phyloP scores from a whole-genome alignment of 2,888 invertebrate genomes.

The Pyralis farinalis region DNA sequence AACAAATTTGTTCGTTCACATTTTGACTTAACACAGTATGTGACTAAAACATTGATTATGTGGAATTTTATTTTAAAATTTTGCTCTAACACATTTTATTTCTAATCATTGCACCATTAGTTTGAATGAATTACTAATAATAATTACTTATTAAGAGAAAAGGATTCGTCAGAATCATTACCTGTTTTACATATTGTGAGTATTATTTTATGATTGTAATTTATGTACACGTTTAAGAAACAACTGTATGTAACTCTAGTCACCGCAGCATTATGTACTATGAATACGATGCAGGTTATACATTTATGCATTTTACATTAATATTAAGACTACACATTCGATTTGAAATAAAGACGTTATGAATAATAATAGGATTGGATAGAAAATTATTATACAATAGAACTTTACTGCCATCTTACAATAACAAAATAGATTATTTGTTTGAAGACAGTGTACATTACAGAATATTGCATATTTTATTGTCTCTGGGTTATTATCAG shows the following conservation, averaged over 20 bases:
- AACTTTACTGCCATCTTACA: constrained; percentile 13
- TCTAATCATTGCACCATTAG: constrained; percentile 6
- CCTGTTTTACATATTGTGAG: constrained; percentile 32
- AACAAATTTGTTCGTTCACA: too few relatives aligned
- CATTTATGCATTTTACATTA: constrained; percentile 33
- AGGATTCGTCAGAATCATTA: constrained; percentile 31
- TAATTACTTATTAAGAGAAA: constrained; percentile 34
- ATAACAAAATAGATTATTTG: not conserved
- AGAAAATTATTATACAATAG: constrained; percentile 16
- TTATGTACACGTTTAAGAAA: constrained; percentile 19
- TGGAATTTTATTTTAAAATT: not conserved
- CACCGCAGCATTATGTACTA: constrained; percentile 56
- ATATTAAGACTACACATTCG: constrained; percentile 23
- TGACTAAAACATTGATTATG: too few relatives aligned
- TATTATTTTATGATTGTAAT: constrained; percentile 22
- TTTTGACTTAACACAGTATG: too few relatives aligned
- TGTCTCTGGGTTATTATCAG: too few relatives aligned
- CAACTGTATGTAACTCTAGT: constrained; percentile 52
- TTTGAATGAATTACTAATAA: constrained; percentile 16
- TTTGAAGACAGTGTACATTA: too few relatives aligned
- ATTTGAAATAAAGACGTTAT: constrained; percentile 19
- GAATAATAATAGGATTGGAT: constrained; percentile 21
- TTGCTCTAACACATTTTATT: not conserved
- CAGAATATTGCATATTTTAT: too few relatives aligned
- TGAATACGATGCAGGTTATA: constrained; percentile 31